phyloP scores from a whole-genome alignment of 1,140 invertebrate genomes.

The Goniozus legneri region DNA sequence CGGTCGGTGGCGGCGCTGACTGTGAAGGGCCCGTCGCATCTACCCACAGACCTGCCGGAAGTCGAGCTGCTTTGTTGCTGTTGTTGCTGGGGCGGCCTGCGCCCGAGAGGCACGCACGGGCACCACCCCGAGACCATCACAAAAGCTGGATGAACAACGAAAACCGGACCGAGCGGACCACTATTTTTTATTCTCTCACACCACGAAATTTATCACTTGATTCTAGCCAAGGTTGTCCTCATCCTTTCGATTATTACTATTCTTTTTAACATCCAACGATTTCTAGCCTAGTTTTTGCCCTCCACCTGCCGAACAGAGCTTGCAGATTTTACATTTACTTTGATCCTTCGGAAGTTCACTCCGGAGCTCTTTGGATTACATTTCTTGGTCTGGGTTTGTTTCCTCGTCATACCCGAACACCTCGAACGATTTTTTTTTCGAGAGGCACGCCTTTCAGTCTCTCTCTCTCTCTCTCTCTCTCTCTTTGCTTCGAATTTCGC shows the following conservation, averaged over 20 bases:
- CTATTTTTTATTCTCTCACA: constrained; percentile 1
- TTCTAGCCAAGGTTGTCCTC: too few relatives aligned
- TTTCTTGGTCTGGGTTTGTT: too few relatives aligned
- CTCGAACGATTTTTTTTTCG: too few relatives aligned
- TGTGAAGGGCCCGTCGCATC: constrained; percentile 38
- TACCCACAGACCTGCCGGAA: constrained; percentile 23
- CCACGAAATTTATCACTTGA: too few relatives aligned
- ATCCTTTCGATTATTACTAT: not conserved
- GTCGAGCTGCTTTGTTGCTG: constrained; percentile 18
- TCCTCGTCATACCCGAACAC: too few relatives aligned
- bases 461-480: not conserved
- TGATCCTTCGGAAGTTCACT: too few relatives aligned
- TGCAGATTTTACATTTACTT: too few relatives aligned
- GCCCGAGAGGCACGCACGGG: constrained; percentile 50
- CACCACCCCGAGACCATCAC: constrained; percentile 55
- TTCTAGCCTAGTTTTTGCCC: too few relatives aligned
- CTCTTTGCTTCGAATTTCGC: constrained; percentile 1
- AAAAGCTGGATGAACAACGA: too few relatives aligned
- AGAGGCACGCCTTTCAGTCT: not conserved
- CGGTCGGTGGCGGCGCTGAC: constrained; percentile 43
- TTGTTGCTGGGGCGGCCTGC: constrained; percentile 40
- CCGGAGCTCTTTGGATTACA: too few relatives aligned
- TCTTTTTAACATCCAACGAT: too few relatives aligned
- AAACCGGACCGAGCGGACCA: not conserved
- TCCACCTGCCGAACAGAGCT: too few relatives aligned